Evolutionary conservation across 2,797 vertebrate genomes (phyloP).

Genomic region (Apodemus agrarius): DNA sequence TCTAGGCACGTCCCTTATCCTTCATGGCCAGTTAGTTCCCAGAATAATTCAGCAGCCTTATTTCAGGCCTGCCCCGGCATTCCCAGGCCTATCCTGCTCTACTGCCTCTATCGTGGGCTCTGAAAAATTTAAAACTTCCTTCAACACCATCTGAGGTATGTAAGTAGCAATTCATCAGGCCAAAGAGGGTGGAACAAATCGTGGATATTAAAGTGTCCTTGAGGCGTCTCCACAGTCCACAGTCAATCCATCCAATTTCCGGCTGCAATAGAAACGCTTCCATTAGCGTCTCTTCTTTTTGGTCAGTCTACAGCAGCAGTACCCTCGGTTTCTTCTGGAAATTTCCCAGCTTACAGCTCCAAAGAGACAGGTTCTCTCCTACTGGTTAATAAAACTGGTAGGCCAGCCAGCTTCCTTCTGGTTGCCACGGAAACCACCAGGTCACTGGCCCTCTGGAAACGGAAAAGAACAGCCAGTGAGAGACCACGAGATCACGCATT

Average conservation of each 20-base stretch:
- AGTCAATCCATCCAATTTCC: conserved; percentile 51
- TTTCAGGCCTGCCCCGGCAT: no score
- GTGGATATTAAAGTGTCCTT: neutral
- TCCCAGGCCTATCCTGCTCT: no score
- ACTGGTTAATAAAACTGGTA: conserved; percentile 37
- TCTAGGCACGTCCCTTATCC: no score
- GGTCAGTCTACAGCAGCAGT: neutral
- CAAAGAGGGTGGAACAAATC: neutral
- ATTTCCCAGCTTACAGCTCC: neutral
- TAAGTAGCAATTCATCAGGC: neutral
- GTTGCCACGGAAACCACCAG: conserved; percentile 75
- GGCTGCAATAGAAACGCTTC: neutral
- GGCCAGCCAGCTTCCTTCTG: conserved; percentile 69
- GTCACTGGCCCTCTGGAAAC: conserved; percentile 59
- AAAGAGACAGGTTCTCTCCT: conserved; percentile 53
- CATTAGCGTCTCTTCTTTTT: neutral
- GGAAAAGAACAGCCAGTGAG: conserved; percentile 79
- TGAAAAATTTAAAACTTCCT: no score
- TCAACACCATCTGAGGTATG: neutral
- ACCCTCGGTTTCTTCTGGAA: neutral
- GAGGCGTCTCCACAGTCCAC: neutral
- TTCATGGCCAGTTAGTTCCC: no score
- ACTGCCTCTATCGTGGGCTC: no score
- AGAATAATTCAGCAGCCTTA: no score
- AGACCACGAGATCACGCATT: conserved; percentile 75